These are phyloP conservation scores for Baryphthengus martii DNA, from an alignment of 2,113 vertebrate genomes.

Conservation along the genomic window DNA sequence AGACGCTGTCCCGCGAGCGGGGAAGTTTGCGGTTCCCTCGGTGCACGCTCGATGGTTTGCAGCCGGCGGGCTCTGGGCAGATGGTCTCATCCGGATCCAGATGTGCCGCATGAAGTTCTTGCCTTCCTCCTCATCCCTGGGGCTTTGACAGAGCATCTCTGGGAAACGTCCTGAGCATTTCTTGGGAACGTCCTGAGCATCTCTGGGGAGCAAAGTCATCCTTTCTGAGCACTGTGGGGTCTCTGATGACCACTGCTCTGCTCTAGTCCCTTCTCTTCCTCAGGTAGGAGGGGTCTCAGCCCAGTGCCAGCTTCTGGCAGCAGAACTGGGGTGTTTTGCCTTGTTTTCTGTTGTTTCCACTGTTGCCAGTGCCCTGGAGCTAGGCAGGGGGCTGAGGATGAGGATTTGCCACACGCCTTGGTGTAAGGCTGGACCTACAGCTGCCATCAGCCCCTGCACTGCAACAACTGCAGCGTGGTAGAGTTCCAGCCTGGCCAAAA, in stretches of 20 bases:
- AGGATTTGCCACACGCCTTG: background rate
- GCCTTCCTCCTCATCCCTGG: fast-evolving
- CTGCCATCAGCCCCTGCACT: background rate
- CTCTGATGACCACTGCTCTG: background rate
- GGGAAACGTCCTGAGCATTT: too few relatives aligned
- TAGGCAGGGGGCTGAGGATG: background rate
- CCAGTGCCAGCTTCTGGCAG: background rate
- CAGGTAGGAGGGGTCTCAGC: background rate
- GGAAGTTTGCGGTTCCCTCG: background rate
- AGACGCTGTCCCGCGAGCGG: background rate
- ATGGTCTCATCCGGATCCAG: background rate
- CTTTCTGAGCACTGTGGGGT: fast-evolving
- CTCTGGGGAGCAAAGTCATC: background rate
- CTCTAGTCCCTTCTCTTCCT: fast-evolving
- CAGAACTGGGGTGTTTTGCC: background rate
- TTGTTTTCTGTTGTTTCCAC: background rate
- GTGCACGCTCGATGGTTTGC: background rate
- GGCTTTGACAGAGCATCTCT: background rate
- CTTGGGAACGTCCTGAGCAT: too few relatives aligned
- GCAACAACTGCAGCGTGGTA: background rate
- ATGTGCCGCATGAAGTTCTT: background rate
- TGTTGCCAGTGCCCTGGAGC: background rate
- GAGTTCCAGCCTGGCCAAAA: background rate
- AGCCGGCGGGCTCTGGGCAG: background rate
- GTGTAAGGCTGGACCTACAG: background rate